Conservation (phyloP, 2,888 invertebrate genomes). For the Thera britannica region DNA sequence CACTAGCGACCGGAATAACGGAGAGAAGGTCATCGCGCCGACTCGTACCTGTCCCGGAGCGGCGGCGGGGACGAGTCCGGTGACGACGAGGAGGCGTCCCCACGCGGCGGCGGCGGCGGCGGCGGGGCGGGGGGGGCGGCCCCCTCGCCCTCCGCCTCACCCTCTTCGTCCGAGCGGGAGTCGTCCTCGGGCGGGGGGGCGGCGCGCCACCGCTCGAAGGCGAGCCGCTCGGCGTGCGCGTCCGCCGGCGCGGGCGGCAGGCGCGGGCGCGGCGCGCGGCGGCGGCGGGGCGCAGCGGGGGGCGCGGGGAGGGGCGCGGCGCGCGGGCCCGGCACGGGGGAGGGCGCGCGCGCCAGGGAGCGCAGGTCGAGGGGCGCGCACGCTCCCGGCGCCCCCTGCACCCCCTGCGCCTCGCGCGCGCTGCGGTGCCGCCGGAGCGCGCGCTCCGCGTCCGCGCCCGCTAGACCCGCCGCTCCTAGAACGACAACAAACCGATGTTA, state of each 20-base stretch:
- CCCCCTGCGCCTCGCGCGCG: conserved; percentile 50
- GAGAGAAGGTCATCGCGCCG: too few species aligned
- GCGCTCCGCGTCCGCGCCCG: conserved; percentile 58
- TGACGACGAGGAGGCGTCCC: conserved; percentile 27
- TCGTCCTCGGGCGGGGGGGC: conserved; percentile 49
- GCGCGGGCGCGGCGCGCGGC: conserved; percentile 55
- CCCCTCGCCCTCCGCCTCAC: conserved; percentile 51
- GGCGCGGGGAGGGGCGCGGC: conserved; percentile 28
- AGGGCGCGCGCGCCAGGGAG: conserved; percentile 36
- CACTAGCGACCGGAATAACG: too few species aligned
- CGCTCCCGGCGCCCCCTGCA: conserved; percentile 47
- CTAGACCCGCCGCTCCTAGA: conserved; percentile 75
- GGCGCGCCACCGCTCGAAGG: conserved; percentile 72
- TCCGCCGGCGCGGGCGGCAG: conserved; percentile 31
- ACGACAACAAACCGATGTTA: not conserved
- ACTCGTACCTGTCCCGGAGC: conserved; percentile 25
- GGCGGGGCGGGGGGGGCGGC: conserved; percentile 32
- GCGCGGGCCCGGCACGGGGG: conserved; percentile 48
- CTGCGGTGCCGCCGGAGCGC: conserved; percentile 51
- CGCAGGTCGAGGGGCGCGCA: conserved; percentile 54
- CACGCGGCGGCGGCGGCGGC: conserved; percentile 35
- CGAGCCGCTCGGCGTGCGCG: conserved; percentile 62
- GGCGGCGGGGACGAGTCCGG: conserved; percentile 37
- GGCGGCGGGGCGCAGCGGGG: conserved; percentile 40
- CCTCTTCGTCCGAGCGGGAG: conserved; percentile 62